Evolutionary conservation across 2,888 invertebrate species (phyloP).

Genomic region (Notodonta ziczac): DNA sequence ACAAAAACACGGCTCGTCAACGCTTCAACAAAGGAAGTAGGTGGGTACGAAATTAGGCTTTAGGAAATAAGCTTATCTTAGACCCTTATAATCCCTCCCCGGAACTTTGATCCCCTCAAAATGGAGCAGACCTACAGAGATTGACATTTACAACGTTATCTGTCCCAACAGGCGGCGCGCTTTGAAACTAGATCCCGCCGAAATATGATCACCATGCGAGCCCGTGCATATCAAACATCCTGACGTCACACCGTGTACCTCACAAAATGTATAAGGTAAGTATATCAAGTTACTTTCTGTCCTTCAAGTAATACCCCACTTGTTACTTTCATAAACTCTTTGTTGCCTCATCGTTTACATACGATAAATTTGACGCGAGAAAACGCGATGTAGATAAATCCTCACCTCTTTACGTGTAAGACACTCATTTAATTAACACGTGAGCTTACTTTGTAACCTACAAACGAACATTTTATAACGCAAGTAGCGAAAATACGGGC

Average conservation of each 20-base stretch:
- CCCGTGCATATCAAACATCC: constrained; percentile 40
- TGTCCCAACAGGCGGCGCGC: constrained; percentile 65
- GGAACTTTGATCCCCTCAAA: constrained; percentile 79
- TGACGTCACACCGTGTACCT: constrained; percentile 41
- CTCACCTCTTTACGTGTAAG: constrained; percentile 14
- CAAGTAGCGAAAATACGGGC: background rate
- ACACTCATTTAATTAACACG: constrained; percentile 18
- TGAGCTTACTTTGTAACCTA: constrained; percentile 11
- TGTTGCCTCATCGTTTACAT: constrained; percentile 32
- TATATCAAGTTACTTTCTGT: constrained; percentile 41
- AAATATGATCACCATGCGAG: constrained; percentile 45
- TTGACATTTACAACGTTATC: constrained; percentile 80
- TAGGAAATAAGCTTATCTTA: constrained; percentile 79
- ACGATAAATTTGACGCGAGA: constrained; percentile 22
- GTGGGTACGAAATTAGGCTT: constrained; percentile 75
- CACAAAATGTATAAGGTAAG: constrained; percentile 34
- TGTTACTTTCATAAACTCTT: constrained; percentile 35
- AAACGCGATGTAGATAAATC: constrained; percentile 12
- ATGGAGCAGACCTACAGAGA: constrained; percentile 75
- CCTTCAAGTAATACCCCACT: constrained; percentile 24
- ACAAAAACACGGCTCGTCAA: constrained; percentile 55
- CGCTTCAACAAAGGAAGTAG: constrained; percentile 62
- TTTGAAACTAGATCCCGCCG: constrained; percentile 59
- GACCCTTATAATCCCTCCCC: constrained; percentile 81
- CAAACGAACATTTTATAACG: background rate